A percentile compares a stretch with the other conserved stretches of the same genome.
These are phyloP conservation scores for Anniella stebbinsi DNA, from an alignment of 2,797 vertebrate species.

Conservation along the genomic window DNA sequence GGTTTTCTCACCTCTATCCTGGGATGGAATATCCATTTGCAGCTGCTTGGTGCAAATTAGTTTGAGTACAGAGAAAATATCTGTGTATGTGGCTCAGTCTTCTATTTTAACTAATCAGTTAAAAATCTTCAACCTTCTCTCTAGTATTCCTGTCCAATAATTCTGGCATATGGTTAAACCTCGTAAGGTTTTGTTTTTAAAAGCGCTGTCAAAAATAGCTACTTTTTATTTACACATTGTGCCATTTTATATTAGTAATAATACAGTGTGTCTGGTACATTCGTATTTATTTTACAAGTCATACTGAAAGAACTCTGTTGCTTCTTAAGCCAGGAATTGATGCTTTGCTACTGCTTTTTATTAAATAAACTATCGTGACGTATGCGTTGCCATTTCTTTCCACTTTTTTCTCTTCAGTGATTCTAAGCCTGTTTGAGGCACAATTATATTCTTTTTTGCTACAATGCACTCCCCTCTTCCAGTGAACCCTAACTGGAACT, in stretches of 20 bases:
- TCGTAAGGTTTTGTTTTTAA: not conserved
- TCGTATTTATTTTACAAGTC: slow-evolving; percentile 60
- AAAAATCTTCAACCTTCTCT: slow-evolving; percentile 1
- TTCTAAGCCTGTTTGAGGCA: not conserved
- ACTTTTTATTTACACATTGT: slow-evolving; percentile 37
- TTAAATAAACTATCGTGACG: slow-evolving; percentile 1
- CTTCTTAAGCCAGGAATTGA: slow-evolving; percentile 19
- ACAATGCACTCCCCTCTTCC: not conserved
- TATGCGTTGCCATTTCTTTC: slow-evolving; percentile 11
- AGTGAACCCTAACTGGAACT: slow-evolving; percentile 14
- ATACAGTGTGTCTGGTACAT: slow-evolving; percentile 54
- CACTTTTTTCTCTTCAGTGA: slow-evolving; percentile 1
- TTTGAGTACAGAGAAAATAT: not conserved
- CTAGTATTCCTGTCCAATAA: not conserved
- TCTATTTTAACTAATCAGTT: slow-evolving; percentile 1
- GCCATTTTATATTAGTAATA: slow-evolving; percentile 55
- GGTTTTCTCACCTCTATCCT: not conserved
- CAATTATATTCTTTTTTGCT: slow-evolving; percentile 13
- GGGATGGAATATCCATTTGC: not conserved
- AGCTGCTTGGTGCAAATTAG: not conserved
- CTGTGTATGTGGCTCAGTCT: not conserved
- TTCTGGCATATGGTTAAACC: not conserved
- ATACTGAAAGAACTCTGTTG: slow-evolving; percentile 19
- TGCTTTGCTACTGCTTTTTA: slow-evolving; percentile 15
- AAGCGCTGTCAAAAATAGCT: slow-evolving; percentile 10